Percentiles rank a stretch among this genome's conserved stretches.
Conservation (phyloP, 2,888 invertebrate species). For the Ochropleura leucogaster region DNA sequence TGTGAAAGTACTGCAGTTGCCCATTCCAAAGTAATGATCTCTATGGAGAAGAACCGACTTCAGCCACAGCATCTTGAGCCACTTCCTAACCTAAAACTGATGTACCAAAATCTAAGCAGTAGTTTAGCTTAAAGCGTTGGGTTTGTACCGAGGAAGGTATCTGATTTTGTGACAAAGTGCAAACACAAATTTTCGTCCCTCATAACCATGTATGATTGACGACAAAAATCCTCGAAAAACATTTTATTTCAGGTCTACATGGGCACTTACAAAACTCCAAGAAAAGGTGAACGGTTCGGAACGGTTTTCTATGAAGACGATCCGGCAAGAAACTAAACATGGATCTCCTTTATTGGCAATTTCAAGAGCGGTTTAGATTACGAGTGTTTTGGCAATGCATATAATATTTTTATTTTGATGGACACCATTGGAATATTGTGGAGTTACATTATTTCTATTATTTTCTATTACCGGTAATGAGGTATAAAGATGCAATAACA, state of each 20-base stretch:
- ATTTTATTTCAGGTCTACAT: no score
- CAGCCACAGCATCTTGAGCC: no score
- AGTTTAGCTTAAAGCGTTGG: neutral
- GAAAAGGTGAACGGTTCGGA: no score
- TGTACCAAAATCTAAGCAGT: neutral
- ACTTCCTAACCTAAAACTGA: no score
- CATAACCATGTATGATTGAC: neutral
- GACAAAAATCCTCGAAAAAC: neutral
- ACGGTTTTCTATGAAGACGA: no score
- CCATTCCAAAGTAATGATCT: no score
- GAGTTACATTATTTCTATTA: conserved; percentile 11
- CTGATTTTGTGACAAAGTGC: neutral
- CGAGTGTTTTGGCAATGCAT: neutral
- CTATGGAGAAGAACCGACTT: no score
- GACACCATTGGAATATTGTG: neutral
- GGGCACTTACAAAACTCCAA: no score
- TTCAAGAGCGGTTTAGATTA: neutral
- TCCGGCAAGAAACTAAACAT: no score
- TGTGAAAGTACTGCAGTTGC: no score
- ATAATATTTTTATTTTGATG: neutral
- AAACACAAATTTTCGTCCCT: neutral
- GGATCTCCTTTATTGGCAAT: neutral
- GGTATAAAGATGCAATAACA: conserved; percentile 26
- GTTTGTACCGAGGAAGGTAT: neutral
- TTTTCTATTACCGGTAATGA: conserved; percentile 5